A percentile compares a stretch with the other conserved stretches of the same genome.
Evolutionary conservation across 2,888 invertebrate genomes (phyloP).

Genomic region (Chironomus tentans): DNA sequence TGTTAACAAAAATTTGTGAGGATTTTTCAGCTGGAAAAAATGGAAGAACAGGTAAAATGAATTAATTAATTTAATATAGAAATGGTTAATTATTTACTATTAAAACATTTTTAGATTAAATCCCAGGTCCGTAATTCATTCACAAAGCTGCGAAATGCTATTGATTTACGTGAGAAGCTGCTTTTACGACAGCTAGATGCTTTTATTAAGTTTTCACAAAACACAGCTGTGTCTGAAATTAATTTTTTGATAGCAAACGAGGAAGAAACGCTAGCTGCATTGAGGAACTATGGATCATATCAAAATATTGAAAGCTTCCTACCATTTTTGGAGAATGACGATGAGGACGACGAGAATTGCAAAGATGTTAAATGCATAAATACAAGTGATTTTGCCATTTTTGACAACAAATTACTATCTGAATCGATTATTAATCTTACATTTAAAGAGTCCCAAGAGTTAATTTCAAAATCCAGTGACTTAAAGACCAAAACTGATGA

Average conservation of each 20-base stretch:
- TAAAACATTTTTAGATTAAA: conserved; percentile 35
- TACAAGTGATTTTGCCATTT: not conserved
- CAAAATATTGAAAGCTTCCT: conserved; percentile 12
- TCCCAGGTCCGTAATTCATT: conserved; percentile 38
- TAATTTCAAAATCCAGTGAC: conserved; percentile 34
- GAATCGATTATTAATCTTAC: conserved; percentile 42
- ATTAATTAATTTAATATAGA: not conserved
- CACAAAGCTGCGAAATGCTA: conserved; percentile 37
- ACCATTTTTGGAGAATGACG: not conserved
- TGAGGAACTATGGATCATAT: conserved; percentile 3
- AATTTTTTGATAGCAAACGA: not conserved
- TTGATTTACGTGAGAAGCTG: conserved; percentile 40
- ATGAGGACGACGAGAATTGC: conserved; percentile 2
- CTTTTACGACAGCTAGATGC: conserved; percentile 41
- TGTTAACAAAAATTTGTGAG: not conserved
- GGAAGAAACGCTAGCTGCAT: not conserved
- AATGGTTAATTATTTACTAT: not conserved
- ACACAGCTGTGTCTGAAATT: conserved; percentile 19
- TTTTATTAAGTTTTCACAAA: conserved; percentile 29
- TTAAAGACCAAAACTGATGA: not conserved
- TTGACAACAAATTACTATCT: conserved; percentile 35
- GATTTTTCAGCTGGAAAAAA: not conserved
- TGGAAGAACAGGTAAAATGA: not conserved
- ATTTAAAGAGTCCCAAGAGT: conserved; percentile 40
- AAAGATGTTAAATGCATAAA: not conserved